phyloP scores from a whole-genome alignment of 2,113 vertebrate species.

The Dasyornis broadbenti region DNA sequence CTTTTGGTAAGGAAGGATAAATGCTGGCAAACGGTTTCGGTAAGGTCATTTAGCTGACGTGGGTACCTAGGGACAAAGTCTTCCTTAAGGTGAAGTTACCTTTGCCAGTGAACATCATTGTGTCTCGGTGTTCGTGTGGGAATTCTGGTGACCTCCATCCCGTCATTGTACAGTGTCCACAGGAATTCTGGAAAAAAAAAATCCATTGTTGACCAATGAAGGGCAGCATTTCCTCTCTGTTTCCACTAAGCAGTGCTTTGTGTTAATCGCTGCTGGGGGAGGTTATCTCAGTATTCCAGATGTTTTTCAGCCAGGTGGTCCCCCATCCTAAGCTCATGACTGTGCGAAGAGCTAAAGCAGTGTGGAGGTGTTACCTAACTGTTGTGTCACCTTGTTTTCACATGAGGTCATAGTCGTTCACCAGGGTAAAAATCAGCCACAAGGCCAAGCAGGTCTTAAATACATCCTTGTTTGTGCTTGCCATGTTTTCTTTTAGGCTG shows the following conservation, averaged over 20 bases:
- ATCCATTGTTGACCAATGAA: not conserved
- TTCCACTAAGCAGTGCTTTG: not conserved
- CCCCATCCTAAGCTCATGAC: not conserved
- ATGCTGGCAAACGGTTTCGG: not conserved
- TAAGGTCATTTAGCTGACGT: not conserved
- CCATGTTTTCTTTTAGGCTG: not conserved
- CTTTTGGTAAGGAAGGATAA: accelerated
- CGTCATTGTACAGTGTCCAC: not conserved
- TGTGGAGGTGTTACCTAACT: not conserved
- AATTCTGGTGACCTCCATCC: not conserved
- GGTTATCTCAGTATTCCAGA: not conserved
- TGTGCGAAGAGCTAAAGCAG: not conserved
- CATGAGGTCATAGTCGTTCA: not conserved
- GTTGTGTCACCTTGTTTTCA: not conserved
- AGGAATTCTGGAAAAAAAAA: not conserved
- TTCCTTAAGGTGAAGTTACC: accelerated
- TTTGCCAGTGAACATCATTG: accelerated
- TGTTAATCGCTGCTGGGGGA: not conserved
- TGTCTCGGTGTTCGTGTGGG: not conserved
- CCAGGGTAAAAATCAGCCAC: not conserved
- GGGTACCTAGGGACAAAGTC: not conserved
- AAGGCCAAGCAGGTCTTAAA: not conserved
- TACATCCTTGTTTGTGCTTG: not conserved
- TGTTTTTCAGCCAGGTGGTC: not conserved
- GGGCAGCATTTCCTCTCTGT: not conserved